Conservation (phyloP, 2,113 vertebrate species). For the Menidia beryllina region DNA sequence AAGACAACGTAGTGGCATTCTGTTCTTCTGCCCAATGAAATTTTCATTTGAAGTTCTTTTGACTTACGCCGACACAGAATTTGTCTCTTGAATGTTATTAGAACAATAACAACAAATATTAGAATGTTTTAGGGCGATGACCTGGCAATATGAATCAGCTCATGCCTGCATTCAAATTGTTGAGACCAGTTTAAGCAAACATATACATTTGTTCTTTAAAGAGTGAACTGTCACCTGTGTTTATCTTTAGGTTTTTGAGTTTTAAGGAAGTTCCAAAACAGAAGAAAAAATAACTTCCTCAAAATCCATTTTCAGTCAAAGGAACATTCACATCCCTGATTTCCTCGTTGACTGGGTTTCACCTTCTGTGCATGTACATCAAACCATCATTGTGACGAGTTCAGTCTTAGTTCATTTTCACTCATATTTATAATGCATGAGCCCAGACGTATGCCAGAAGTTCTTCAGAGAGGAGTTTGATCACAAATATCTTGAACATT, state of each 20-base stretch:
- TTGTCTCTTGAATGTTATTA: neutral
- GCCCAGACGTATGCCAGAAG: neutral
- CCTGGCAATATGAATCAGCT: conserved; percentile 7
- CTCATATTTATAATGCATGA: neutral
- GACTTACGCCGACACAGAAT: conserved; percentile 4
- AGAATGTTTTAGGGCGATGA: conserved; percentile 11
- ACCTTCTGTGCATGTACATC: conserved; percentile 3
- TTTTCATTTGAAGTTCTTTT: neutral
- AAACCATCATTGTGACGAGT: conserved; percentile 12
- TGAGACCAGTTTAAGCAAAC: conserved; percentile 3
- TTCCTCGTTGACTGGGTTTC: conserved; percentile 37
- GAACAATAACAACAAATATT: neutral
- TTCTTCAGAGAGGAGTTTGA: conserved; percentile 12
- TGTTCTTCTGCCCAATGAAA: conserved; percentile 14
- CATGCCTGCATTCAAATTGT: conserved; percentile 3
- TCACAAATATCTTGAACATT: conserved; percentile 44
- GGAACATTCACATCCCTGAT: conserved; percentile 70
- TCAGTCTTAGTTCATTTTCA: conserved; percentile 3
- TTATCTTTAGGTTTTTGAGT: conserved; percentile 5
- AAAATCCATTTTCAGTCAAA: conserved; percentile 47
- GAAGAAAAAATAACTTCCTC: conserved; percentile 8
- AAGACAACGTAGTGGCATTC: conserved; percentile 1
- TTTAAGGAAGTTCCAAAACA: conserved; percentile 15
- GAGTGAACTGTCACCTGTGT: neutral
- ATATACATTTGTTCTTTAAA: conserved; percentile 2